Evolutionary conservation across 2,888 invertebrate species (phyloP), one percentile per base, ranked within the genome.

Genomic region (Drosophila testacea): DNA sequence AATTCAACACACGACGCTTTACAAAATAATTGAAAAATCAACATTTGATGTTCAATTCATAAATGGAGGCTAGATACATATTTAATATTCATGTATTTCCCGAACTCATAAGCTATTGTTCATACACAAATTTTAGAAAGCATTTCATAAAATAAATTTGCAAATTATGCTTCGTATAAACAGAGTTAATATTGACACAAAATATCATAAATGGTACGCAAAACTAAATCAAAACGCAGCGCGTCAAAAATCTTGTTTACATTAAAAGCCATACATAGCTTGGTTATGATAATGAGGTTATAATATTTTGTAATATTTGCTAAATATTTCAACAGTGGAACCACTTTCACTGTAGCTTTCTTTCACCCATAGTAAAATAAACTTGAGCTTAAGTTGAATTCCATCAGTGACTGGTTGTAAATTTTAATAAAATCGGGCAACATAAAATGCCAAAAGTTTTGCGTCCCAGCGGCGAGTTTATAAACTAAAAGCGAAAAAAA

Each of bases 381-480:
- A 42, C 41, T 54, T 55, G 36, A 56, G 55, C 28, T 28, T 16
- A 7, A 28, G 38, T 28, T 54, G 10, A 83, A 71, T 69, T 76
- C 66, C 64, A 64, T 65, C 73, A 63, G 60, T 46, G 54, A 39
- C 54, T 68, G 68, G 55, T 54, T 70, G 68, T 71, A 69, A 71
- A 76, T 85, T 82, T 80, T 83, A 80, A 69, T 85, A 83, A 78
- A 82, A 85, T 73, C 61, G 69, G 66, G 65, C 63, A 76, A 68
- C 73, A 73, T 54, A 71, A 67, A 77, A 83, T 66, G 69, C 65
- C 60, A 81, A 81, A 82, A 81, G 48, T 81, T 83, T 75, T 51
- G 36, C 39, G 51, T 55, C 79, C 83, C 73, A 52, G 68, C 59
- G 83, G 81, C 74, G 63, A 77, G 71, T 81, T 85, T 74, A 73